Evolutionary conservation across 1,140 invertebrate genomes (phyloP).

Genomic region (Drosophila melanica): DNA sequence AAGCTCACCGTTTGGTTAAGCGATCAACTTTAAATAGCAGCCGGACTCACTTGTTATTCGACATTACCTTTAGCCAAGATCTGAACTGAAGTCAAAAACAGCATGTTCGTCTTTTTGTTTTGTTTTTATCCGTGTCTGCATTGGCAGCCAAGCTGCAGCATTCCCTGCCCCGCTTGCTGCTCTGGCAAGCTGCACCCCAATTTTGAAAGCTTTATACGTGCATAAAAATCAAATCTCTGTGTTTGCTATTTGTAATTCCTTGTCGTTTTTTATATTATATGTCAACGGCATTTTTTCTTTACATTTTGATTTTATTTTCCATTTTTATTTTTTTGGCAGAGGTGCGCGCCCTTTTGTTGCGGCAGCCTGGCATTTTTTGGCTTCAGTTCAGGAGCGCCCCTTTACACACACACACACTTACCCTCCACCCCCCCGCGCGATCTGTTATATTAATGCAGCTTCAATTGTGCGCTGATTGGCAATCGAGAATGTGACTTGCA

Average conservation of each 20-base stretch:
- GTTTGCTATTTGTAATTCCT: constrained; percentile 70
- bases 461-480: constrained; percentile 81
- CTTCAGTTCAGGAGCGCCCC: constrained; percentile 27
- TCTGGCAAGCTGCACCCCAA: constrained; percentile 3
- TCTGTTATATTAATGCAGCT: constrained; percentile 72
- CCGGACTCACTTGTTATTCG: constrained; percentile 34
- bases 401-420: background rate
- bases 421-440: constrained; percentile 13
- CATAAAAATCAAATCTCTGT: constrained; percentile 77
- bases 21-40: constrained; percentile 13
- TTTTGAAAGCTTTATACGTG: constrained; percentile 58
- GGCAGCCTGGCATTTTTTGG: constrained; percentile 45
- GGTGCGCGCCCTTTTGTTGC: constrained; percentile 51
- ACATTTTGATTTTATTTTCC: constrained; percentile 9
- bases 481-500: constrained; percentile 82
- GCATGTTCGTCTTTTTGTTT: constrained; percentile 53
- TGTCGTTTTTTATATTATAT: constrained; percentile 64
- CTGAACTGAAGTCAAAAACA: constrained; percentile 52
- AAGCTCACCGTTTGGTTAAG: constrained; percentile 10
- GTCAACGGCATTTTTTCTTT: constrained; percentile 53
- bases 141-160: constrained; percentile 19
- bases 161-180: background rate
- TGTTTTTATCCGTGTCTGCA: constrained; percentile 28
- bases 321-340: constrained; percentile 43
- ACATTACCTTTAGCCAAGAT: constrained; percentile 50